Evolutionary conservation across 2,113 vertebrate species (phyloP), one percentile per base, ranked within the genome.

Genomic region (Spilogale gracilis): DNA sequence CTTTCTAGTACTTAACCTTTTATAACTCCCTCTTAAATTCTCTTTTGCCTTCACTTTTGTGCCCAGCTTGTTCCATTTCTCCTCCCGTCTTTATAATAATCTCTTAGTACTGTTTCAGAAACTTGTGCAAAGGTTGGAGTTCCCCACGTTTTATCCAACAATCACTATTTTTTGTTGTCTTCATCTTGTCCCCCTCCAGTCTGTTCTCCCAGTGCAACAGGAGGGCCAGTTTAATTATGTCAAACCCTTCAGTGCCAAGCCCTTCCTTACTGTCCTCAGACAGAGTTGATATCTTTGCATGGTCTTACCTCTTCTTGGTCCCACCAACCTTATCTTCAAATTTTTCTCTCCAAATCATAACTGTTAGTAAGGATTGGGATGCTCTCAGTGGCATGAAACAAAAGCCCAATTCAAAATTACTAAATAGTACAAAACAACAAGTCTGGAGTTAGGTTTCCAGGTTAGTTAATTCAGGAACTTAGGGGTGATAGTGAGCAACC

Each of bases 21-120:
- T 45, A 73, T 71, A 71, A 90, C 71, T 71, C 61, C 88, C 48
- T 88, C 50, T 89, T 83, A 93, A 83, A 83, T 13, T 89, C 48
- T 92, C 45, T 76, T 3, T 43, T 90, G 52, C 52, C 20, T 85
- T 85, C 45, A 78, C 91, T 83, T 89, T 93, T 89, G 50, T 89
- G 18, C 50, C 4, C 43, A 76, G 67, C 25, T 63, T 60, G 65
- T 25, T 76, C 18, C 67, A 83, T 5, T 76, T 79, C 56, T 88
- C 12, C 63, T 81, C 2, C 54, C 61, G 21, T 45, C 76, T 83
- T 76, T 76, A 12, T 74, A 74, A 50, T 88, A 32, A 81, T 43
- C 82, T 61, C 25, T 79, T 85, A 61, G 32, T 65, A 38, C 38
- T 93, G 60, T 30, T 76, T 23, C 48, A 83, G 67, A 89, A 23